phyloP scores from a whole-genome alignment of 2,113 vertebrate genomes.

The Lycaon pictus region DNA sequence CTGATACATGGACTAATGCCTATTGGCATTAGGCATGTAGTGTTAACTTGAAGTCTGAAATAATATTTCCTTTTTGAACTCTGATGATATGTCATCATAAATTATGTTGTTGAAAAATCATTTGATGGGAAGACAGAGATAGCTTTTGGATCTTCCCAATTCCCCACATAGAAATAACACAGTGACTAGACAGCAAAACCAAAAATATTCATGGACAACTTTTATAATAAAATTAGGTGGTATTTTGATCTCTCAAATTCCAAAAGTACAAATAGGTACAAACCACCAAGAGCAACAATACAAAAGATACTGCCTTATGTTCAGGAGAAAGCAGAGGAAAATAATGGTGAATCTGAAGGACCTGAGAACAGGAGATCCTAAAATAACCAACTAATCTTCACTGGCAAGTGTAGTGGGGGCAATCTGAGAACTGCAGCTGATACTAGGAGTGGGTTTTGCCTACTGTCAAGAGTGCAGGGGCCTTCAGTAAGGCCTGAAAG shows the following conservation, averaged over 20 bases:
- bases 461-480: not conserved
- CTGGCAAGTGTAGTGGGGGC: not conserved
- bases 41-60: not conserved
- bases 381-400: not conserved
- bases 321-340: not conserved
- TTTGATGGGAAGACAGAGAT: not conserved
- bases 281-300: not conserved
- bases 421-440: not conserved
- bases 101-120: slow-evolving; percentile 12
- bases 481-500: not conserved
- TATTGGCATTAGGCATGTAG: not conserved
- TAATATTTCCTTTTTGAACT: slow-evolving; percentile 1
- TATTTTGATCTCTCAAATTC: not conserved
- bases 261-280: not conserved
- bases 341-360: not conserved
- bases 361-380: not conserved
- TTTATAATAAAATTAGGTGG: not conserved
- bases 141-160: not conserved
- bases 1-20: not conserved
- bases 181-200: not conserved
- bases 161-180: not conserved
- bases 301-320: not conserved
- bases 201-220: not conserved
- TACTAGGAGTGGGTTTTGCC: not conserved
- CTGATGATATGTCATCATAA: not conserved